Percentiles rank a stretch among this genome's conserved stretches.
Evolutionary conservation across 2,113 vertebrate genomes (phyloP).

Genomic region (Hepsetus odoe): DNA sequence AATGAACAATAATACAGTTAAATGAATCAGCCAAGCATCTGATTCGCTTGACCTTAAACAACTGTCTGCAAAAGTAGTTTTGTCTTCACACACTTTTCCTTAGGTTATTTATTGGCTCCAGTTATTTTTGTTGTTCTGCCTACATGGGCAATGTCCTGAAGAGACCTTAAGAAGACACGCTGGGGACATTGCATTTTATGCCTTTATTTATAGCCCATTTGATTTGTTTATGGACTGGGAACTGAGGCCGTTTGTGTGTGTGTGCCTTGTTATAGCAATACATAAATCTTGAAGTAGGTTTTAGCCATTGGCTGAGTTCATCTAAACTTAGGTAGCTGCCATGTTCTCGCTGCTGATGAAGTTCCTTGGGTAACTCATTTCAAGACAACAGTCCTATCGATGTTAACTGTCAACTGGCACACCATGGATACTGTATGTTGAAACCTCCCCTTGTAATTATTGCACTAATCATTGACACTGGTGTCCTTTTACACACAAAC

Average conservation of each 20-base stretch:
- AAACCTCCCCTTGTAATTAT: too few relatives aligned
- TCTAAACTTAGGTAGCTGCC: neutral
- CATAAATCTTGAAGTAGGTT: conserved; percentile 30
- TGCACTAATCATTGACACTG: too few relatives aligned
- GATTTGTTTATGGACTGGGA: conserved; percentile 51
- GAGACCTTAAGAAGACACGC: conserved; percentile 26
- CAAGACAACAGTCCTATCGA: neutral
- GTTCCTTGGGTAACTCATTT: neutral
- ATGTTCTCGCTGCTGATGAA: neutral
- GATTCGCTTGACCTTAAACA: conserved; percentile 9
- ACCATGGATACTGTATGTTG: too few relatives aligned
- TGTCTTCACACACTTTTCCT: neutral
- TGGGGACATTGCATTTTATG: conserved; percentile 44
- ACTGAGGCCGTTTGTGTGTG: conserved; percentile 32
- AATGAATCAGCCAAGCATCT: neutral
- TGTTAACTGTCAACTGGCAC: too few relatives aligned
- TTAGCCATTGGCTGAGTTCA: neutral
- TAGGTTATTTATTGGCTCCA: conserved; percentile 44
- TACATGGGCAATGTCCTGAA: conserved; percentile 43
- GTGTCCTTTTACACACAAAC: too few relatives aligned
- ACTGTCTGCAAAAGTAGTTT: neutral
- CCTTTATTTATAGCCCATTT: conserved; percentile 56
- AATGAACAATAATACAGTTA: neutral
- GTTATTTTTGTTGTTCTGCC: conserved; percentile 47
- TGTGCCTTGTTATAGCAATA: conserved; percentile 21